phyloP scores from a whole-genome alignment of 2,113 vertebrate species.

The Halcyon malimbica region DNA sequence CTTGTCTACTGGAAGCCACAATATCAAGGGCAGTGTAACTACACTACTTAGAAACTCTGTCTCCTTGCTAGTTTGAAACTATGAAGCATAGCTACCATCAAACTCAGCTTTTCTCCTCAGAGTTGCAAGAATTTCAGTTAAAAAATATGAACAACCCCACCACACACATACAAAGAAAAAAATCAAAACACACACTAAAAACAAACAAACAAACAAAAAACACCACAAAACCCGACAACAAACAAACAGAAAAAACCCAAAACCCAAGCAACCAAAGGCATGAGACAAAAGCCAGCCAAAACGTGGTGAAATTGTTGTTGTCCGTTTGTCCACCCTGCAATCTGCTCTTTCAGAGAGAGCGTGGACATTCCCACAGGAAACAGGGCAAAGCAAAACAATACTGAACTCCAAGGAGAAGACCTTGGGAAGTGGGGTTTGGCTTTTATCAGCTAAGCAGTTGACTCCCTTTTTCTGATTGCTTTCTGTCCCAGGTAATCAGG shows the following conservation, averaged over 20 bases:
- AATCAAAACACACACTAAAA: too few species aligned
- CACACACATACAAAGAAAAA: too few species aligned
- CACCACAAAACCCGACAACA: neutral
- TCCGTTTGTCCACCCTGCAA: neutral
- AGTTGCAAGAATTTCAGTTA: neutral
- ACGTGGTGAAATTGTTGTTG: accelerated
- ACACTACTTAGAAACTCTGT: neutral
- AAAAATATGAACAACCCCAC: neutral
- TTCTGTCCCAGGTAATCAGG: neutral
- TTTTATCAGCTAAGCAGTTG: neutral
- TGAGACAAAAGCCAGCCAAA: neutral
- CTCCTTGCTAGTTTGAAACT: neutral
- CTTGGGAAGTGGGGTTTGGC: accelerated
- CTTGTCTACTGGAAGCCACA: neutral
- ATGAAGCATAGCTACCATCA: neutral
- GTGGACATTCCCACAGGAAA: neutral
- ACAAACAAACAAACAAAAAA: too few species aligned
- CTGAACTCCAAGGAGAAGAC: neutral
- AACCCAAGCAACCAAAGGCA: neutral
- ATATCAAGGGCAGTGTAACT: neutral
- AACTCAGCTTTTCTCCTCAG: neutral
- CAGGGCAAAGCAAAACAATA: neutral
- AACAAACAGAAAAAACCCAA: neutral
- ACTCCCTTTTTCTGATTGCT: neutral
- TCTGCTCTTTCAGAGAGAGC: neutral